Conservation (phyloP, 2,888 invertebrate species). For the Lucinisca nassula region DNA sequence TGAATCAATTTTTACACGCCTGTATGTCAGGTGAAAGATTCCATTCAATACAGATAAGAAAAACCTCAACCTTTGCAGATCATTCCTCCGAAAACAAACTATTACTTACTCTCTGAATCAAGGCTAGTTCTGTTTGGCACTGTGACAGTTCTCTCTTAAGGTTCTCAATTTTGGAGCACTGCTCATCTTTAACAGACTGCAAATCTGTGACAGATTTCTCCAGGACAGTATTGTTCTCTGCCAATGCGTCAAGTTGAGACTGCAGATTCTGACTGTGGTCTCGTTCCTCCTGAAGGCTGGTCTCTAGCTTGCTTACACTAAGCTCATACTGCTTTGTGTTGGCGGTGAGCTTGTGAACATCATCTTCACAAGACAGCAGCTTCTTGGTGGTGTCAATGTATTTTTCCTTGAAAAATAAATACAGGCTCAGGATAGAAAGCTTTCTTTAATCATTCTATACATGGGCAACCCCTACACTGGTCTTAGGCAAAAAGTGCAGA, state of each 20-base stretch:
- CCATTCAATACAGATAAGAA: too few relatives aligned
- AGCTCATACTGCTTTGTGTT: slow-evolving; percentile 28
- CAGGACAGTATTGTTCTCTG: slow-evolving; percentile 38
- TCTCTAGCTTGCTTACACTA: slow-evolving; percentile 25
- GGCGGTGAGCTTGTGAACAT: slow-evolving; percentile 63
- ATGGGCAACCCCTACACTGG: too few relatives aligned
- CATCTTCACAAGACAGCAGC: slow-evolving; percentile 58
- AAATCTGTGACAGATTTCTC: slow-evolving; percentile 51
- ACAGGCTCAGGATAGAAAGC: too few relatives aligned
- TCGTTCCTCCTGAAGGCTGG: slow-evolving; percentile 21
- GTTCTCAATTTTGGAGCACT: slow-evolving; percentile 40
- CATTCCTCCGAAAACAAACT: too few relatives aligned
- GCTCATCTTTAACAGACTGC: slow-evolving; percentile 28
- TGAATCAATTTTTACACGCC: too few relatives aligned
- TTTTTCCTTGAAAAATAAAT: slow-evolving; percentile 56
- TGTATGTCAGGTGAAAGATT: too few relatives aligned
- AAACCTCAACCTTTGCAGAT: too few relatives aligned
- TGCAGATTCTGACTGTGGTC: background rate
- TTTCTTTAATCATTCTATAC: too few relatives aligned
- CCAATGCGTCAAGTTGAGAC: slow-evolving; percentile 45
- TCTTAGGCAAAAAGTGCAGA: too few relatives aligned
- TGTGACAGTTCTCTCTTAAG: slow-evolving; percentile 66
- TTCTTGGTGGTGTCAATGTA: slow-evolving; percentile 62
- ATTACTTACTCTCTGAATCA: slow-evolving; percentile 55
- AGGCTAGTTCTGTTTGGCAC: slow-evolving; percentile 58